These are phyloP conservation scores for Gastrophysa polygoni DNA, from an alignment of 2,888 invertebrate genomes.

Conservation along the genomic window DNA sequence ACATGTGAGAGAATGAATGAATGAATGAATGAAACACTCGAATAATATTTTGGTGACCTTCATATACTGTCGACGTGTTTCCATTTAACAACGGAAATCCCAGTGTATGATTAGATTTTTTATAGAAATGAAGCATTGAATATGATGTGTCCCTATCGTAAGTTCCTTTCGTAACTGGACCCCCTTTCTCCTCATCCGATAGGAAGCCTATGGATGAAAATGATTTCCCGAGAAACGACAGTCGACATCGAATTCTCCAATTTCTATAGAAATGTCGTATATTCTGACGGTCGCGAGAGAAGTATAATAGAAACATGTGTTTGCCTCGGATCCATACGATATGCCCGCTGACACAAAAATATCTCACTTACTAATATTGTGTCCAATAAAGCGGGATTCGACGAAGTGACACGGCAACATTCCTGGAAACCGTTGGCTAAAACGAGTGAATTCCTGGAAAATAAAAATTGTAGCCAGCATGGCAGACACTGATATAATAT, in stretches of 20 bases:
- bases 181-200: too few species aligned
- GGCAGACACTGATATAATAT: background rate
- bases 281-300: conserved; percentile 26
- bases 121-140: too few species aligned
- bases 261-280: conserved; percentile 21
- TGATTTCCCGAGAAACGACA: conserved; percentile 11
- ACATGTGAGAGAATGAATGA: too few species aligned
- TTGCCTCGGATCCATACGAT: conserved; percentile 23
- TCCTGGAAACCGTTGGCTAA: background rate
- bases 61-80: too few species aligned
- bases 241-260: conserved; percentile 13
- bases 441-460: background rate
- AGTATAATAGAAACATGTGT: conserved; percentile 31
- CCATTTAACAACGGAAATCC: too few species aligned
- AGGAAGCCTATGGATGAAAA: background rate
- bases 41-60: too few species aligned
- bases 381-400: conserved; percentile 15
- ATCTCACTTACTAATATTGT: conserved; percentile 24
- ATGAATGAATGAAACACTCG: too few species aligned
- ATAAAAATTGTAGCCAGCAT: background rate
- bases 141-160: too few species aligned
- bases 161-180: too few species aligned
- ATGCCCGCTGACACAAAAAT: conserved; percentile 21
- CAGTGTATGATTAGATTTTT: too few species aligned
- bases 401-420: conserved; percentile 5